Percentiles rank a stretch among this genome's conserved stretches.
Conservation (phyloP, 2,888 invertebrate species). For the Colostygia pectinataria region DNA sequence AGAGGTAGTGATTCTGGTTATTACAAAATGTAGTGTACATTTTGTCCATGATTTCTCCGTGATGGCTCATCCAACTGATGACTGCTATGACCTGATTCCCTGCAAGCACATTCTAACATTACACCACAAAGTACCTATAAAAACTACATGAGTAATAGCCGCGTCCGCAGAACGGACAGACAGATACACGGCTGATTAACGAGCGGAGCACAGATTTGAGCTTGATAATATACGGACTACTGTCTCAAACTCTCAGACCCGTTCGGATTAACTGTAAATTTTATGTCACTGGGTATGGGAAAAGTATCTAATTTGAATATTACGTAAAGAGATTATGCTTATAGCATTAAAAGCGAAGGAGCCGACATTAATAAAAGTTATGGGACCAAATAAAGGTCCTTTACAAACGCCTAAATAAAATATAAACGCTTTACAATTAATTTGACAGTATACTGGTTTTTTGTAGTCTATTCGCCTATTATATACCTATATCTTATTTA, state of each 20-base stretch:
- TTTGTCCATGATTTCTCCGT: too few relatives aligned
- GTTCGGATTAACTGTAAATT: slow-evolving; percentile 17
- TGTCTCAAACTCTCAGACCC: slow-evolving; percentile 5
- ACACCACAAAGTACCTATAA: slow-evolving; percentile 15
- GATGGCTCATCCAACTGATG: too few relatives aligned
- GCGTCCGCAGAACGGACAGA: slow-evolving; percentile 26
- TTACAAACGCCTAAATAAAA: neutral
- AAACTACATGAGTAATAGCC: slow-evolving; percentile 33
- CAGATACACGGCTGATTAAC: slow-evolving; percentile 36
- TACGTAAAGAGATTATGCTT: neutral
- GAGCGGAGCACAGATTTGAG: slow-evolving; percentile 28
- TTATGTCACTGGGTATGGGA: slow-evolving; percentile 13
- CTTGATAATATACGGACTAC: slow-evolving; percentile 18
- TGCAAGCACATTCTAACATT: neutral
- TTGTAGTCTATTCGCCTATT: too few relatives aligned
- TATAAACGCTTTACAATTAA: too few relatives aligned
- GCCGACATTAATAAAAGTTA: neutral
- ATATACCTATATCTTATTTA: too few relatives aligned
- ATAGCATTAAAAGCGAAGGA: neutral
- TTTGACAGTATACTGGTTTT: too few relatives aligned
- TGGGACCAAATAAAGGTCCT: neutral
- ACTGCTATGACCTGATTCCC: too few relatives aligned
- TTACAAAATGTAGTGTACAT: too few relatives aligned
- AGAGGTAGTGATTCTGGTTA: too few relatives aligned
- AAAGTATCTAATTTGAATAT: slow-evolving; percentile 15